Evolutionary conservation across 2,113 vertebrate species (phyloP).

Genomic region (Pedetes capensis): DNA sequence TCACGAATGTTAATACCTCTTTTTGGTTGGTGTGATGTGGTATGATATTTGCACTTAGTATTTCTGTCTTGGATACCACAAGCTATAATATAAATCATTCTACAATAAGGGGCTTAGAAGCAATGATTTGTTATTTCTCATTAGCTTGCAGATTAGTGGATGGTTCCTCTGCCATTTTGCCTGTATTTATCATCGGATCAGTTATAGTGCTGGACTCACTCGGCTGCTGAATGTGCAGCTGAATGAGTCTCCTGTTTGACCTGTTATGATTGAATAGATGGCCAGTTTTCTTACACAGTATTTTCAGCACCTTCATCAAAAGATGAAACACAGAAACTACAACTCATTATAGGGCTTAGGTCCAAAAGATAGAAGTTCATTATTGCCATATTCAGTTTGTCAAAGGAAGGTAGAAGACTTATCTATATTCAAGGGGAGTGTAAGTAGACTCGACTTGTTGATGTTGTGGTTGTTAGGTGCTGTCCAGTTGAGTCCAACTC

Average conservation of each 20-base stretch:
- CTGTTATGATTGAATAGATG: neutral
- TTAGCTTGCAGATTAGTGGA: neutral
- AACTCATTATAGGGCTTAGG: neutral
- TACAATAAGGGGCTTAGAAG: neutral
- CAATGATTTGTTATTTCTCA: neutral
- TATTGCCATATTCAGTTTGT: neutral
- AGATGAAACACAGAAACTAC: neutral
- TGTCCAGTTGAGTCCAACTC: too few relatives aligned
- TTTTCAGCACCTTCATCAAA: neutral
- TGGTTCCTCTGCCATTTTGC: neutral
- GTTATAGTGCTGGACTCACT: neutral
- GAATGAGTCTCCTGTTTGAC: neutral
- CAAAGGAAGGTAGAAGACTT: neutral
- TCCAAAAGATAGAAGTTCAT: neutral
- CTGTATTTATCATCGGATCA: neutral
- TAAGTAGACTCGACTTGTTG: too few relatives aligned
- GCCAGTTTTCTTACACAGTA: neutral
- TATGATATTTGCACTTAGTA: neutral
- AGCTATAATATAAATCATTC: neutral
- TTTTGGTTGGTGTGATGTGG: neutral
- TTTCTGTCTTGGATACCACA: neutral
- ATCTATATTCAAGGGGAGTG: too few relatives aligned
- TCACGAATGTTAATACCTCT: neutral
- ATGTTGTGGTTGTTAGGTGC: too few relatives aligned
- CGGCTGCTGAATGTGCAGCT: neutral